Conservation (phyloP, 2,797 vertebrate genomes). For the Chelon labrosus region DNA sequence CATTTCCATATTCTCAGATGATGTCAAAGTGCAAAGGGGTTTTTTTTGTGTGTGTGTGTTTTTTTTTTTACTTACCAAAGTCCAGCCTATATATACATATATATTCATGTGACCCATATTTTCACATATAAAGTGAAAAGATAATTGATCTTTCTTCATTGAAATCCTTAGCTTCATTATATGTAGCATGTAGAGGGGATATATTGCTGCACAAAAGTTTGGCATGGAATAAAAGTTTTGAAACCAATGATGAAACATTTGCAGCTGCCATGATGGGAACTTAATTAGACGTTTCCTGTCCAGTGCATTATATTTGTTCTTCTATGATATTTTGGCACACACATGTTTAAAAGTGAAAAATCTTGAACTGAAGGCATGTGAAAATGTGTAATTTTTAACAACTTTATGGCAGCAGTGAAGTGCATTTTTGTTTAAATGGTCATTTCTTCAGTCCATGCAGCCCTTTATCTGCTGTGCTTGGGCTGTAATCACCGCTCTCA, state of each 20-base stretch:
- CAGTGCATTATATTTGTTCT: constrained; percentile 1
- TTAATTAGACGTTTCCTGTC: constrained; percentile 10
- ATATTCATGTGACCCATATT: too few relatives aligned
- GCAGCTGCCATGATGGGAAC: background rate
- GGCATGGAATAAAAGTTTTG: background rate
- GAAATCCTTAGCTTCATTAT: background rate
- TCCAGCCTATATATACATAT: background rate
- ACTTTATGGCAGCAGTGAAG: constrained; percentile 23
- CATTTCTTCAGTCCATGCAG: constrained; percentile 31
- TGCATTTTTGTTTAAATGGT: constrained; percentile 38
- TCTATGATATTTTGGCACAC: background rate
- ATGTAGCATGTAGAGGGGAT: background rate
- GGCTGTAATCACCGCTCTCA: constrained; percentile 44
- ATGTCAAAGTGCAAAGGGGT: constrained; percentile 39
- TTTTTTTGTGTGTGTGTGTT: constrained; percentile 2
- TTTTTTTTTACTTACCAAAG: constrained; percentile 1
- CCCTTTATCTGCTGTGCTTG: constrained; percentile 19
- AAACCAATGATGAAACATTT: constrained; percentile 4
- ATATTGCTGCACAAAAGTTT: background rate
- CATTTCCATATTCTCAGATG: constrained; percentile 35
- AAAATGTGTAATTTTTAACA: background rate
- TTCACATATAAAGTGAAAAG: too few relatives aligned
- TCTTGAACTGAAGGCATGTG: background rate
- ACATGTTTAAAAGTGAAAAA: background rate
- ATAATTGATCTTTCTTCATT: background rate